Conservation (phyloP, 2,888 invertebrate genomes). For the Nomada goodeniana region DNA sequence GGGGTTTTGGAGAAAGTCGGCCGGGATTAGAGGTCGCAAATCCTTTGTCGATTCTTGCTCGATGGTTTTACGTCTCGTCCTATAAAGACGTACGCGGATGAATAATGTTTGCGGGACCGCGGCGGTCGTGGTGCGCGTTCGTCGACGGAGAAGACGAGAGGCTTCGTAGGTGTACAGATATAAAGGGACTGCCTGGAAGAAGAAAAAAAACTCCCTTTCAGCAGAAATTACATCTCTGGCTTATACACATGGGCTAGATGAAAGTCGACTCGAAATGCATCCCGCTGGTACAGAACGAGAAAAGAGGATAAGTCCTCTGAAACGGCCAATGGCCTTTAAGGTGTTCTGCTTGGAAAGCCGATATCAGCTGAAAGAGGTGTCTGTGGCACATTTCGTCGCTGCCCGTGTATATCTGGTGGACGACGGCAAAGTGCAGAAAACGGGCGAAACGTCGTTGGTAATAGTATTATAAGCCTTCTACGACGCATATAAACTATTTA, state of each 20-base stretch:
- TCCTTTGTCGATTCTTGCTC: constrained; percentile 12
- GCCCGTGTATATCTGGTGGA: constrained; percentile 32
- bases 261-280: constrained; percentile 50
- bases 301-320: constrained; percentile 62
- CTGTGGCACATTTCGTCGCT: constrained; percentile 58
- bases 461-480: constrained; percentile 57
- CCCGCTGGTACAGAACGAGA: constrained; percentile 8
- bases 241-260: constrained; percentile 37
- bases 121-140: background rate
- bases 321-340: constrained; percentile 65
- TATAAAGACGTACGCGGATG: background rate
- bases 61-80: background rate
- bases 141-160: background rate
- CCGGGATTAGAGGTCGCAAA: constrained; percentile 18
- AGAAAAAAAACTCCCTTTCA: constrained; percentile 20
- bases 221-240: constrained; percentile 49
- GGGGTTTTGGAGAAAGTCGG: constrained; percentile 45
- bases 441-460: constrained; percentile 46
- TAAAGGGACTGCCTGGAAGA: background rate
- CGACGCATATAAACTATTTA: constrained; percentile 46
- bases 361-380: constrained; percentile 70
- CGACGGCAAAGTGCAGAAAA: constrained; percentile 55
- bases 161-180: background rate
- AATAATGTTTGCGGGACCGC: background rate
- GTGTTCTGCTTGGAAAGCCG: constrained; percentile 64